Percentiles rank a stretch among this genome's conserved stretches.
Evolutionary conservation across 1,140 invertebrate species (phyloP).

Genomic region (Drepana arcuata): DNA sequence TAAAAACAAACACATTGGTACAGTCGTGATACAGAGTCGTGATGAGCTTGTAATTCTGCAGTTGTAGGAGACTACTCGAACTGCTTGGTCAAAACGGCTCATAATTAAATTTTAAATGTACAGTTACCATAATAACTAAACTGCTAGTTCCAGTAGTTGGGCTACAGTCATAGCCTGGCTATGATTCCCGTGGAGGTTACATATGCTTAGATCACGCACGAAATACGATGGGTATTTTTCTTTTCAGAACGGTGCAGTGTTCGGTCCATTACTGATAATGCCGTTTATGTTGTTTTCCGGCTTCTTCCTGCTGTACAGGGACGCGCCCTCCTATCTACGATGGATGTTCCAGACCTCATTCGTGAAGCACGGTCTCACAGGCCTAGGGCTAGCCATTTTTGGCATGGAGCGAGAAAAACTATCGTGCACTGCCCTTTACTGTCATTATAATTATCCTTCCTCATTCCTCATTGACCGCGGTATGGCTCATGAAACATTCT

Average conservation of each 20-base stretch:
- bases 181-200: no score
- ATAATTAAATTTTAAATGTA: no score
- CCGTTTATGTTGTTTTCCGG: slow-evolving; percentile 92
- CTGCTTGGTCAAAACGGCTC: no score
- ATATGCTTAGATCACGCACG: no score
- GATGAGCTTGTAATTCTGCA: no score
- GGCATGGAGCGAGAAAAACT: slow-evolving; percentile 80
- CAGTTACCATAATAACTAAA: no score
- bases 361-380: slow-evolving; percentile 82
- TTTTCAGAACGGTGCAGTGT: slow-evolving; percentile 85
- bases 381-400: slow-evolving; percentile 74
- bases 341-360: slow-evolving; percentile 93
- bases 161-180: no score
- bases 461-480: slow-evolving; percentile 81
- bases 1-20: no score
- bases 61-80: no score
- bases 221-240: no score
- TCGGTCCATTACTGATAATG: slow-evolving; percentile 87
- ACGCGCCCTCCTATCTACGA: slow-evolving; percentile 83
- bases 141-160: no score
- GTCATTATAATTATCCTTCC: slow-evolving; percentile 80
- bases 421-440: slow-evolving; percentile 76
- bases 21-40: no score
- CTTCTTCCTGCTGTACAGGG: slow-evolving; percentile 89
- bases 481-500: slow-evolving; percentile 80